These are phyloP conservation scores for Lytechinus variegatus DNA, from an alignment of 35 echinoderm and acorn worm genomes.

Conservation along the genomic window DNA sequence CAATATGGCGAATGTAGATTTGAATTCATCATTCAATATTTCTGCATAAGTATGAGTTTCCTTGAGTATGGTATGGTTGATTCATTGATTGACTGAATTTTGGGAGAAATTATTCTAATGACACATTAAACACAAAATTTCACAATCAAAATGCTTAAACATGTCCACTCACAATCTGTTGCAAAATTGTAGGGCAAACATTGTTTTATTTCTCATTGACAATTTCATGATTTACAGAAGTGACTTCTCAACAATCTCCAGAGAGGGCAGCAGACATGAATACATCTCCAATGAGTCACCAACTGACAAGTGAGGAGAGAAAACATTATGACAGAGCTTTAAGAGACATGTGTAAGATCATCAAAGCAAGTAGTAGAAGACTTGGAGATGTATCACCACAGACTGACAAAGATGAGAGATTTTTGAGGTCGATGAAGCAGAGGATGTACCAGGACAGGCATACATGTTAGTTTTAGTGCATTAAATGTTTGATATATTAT, in stretches of 20 bases:
- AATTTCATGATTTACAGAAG: background rate
- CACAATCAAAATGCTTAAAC: no score
- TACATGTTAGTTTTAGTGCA: background rate
- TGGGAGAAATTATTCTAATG: no score
- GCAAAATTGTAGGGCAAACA: no score
- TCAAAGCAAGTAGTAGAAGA: slow-evolving; percentile 61
- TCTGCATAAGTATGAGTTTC: no score
- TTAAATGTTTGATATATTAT: no score
- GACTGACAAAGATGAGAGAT: background rate
- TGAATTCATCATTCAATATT: no score
- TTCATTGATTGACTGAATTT: no score
- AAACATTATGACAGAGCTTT: slow-evolving; percentile 94
- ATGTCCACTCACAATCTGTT: no score
- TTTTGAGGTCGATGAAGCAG: no score
- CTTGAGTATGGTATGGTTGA: no score
- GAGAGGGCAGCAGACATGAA: slow-evolving; percentile 5
- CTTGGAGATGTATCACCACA: slow-evolving; percentile 1
- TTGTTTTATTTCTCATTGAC: background rate
- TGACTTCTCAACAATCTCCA: background rate
- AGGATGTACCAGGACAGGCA: background rate
- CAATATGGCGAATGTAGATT: no score
- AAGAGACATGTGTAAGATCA: slow-evolving; percentile 78
- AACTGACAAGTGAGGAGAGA: slow-evolving; percentile 73
- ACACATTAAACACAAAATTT: no score
- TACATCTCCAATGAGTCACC: background rate